Evolutionary conservation across 2,888 invertebrate genomes (phyloP).

Genomic region (Conops quadrifasciatus): DNA sequence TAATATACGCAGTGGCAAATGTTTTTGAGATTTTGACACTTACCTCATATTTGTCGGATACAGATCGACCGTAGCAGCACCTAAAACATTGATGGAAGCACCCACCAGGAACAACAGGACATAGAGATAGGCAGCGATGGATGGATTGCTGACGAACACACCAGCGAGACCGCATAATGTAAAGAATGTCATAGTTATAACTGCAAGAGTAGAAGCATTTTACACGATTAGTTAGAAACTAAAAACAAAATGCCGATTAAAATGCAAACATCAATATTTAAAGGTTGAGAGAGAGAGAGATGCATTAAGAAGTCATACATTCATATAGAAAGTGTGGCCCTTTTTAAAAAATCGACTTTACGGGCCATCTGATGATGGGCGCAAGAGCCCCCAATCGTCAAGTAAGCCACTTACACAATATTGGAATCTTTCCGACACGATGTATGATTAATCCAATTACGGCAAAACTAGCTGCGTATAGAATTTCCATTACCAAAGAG

Average conservation of each 20-base stretch:
- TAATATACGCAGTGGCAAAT: no score
- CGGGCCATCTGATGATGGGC: neutral
- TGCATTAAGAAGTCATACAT: no score
- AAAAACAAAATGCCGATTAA: neutral
- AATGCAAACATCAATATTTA: slow-evolving; percentile 1
- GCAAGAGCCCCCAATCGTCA: neutral
- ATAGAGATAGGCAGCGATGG: slow-evolving; percentile 53
- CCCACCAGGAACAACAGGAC: slow-evolving; percentile 51
- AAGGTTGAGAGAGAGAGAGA: no score
- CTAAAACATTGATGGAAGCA: slow-evolving; percentile 54
- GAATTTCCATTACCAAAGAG: slow-evolving; percentile 52
- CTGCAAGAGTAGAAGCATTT: slow-evolving; percentile 37
- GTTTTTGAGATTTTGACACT: no score
- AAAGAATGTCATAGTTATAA: slow-evolving; percentile 48
- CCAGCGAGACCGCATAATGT: slow-evolving; percentile 50
- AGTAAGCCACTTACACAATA: slow-evolving; percentile 50
- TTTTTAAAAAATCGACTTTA: neutral
- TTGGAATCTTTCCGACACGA: slow-evolving; percentile 54
- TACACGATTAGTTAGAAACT: neutral
- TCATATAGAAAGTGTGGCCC: no score
- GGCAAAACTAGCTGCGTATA: slow-evolving; percentile 53
- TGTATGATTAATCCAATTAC: slow-evolving; percentile 56
- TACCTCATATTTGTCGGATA: slow-evolving; percentile 61
- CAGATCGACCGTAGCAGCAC: slow-evolving; percentile 57
- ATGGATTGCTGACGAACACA: slow-evolving; percentile 48